A percentile compares a stretch with the other conserved stretches of the same genome.
phyloP scores from a whole-genome alignment of 2,797 vertebrate genomes.

The Garrulus glandarius region DNA sequence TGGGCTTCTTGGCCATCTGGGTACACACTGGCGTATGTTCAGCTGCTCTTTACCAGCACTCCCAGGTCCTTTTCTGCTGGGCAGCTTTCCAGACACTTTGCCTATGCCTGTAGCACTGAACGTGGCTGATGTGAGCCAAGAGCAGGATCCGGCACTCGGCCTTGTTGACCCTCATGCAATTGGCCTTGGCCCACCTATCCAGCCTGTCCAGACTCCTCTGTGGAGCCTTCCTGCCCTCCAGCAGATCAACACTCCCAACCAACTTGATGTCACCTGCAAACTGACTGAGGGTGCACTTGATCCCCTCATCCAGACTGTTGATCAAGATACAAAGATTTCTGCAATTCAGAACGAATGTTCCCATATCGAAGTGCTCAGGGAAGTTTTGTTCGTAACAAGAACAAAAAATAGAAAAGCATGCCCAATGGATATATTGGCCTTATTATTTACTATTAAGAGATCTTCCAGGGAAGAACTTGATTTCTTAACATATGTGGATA shows the following conservation, averaged over 20 bases:
- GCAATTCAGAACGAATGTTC: background rate
- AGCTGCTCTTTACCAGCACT: background rate
- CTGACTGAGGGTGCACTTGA: background rate
- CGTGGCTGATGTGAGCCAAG: background rate
- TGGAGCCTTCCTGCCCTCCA: background rate
- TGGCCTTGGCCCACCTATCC: background rate
- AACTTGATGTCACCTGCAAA: background rate
- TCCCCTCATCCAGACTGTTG: background rate
- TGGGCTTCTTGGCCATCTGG: background rate
- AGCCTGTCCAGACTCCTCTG: background rate
- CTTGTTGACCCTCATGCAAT: background rate
- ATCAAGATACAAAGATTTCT: background rate
- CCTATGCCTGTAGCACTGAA: background rate
- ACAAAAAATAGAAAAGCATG: background rate
- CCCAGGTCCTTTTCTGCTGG: background rate
- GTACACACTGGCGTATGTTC: background rate
- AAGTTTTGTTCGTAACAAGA: background rate
- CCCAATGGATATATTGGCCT: background rate
- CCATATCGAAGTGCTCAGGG: background rate
- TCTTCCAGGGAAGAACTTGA: background rate
- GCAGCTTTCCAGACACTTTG: background rate
- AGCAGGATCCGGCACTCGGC: background rate
- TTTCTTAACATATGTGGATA: accelerated
- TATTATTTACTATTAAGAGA: background rate
- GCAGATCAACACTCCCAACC: background rate